phyloP scores from a whole-genome alignment of 2,797 vertebrate species.

The Phaenicophaeus curvirostris region DNA sequence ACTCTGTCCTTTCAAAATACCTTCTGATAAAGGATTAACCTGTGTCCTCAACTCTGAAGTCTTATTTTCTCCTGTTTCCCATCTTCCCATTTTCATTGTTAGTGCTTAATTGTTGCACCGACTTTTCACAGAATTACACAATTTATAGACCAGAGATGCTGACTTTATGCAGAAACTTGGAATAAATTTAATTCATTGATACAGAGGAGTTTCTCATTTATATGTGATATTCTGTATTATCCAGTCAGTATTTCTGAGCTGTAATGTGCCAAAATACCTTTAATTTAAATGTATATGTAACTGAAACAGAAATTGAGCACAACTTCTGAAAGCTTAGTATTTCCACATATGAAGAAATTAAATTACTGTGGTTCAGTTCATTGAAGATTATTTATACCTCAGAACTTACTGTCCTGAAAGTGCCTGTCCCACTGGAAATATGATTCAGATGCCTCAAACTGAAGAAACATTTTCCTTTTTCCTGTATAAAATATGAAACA shows the following conservation, averaged over 20 bases:
- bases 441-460: constrained; percentile 79
- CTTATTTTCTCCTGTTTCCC: background rate
- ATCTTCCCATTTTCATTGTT: background rate
- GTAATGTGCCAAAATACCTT: constrained; percentile 54
- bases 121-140: constrained; percentile 20
- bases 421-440: constrained; percentile 82
- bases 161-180: constrained; percentile 2
- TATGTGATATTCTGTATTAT: constrained; percentile 26
- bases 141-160: constrained; percentile 3
- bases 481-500: constrained; percentile 80
- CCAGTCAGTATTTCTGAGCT: constrained; percentile 38
- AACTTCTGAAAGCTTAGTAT: constrained; percentile 60
- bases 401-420: constrained; percentile 79
- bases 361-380: constrained; percentile 62
- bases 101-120: background rate
- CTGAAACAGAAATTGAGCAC: constrained; percentile 50
- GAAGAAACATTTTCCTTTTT: constrained; percentile 82
- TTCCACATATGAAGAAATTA: constrained; percentile 48
- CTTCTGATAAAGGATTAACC: background rate
- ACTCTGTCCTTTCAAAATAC: background rate
- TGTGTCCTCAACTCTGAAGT: background rate
- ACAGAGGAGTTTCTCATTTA: constrained; percentile 21
- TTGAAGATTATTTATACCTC: constrained; percentile 78
- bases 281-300: constrained; percentile 55
- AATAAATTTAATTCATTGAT: constrained; percentile 60